Evolutionary conservation across 2,113 vertebrate species (phyloP), one percentile per base, ranked within the genome.

Genomic region (Saguinus midas): DNA sequence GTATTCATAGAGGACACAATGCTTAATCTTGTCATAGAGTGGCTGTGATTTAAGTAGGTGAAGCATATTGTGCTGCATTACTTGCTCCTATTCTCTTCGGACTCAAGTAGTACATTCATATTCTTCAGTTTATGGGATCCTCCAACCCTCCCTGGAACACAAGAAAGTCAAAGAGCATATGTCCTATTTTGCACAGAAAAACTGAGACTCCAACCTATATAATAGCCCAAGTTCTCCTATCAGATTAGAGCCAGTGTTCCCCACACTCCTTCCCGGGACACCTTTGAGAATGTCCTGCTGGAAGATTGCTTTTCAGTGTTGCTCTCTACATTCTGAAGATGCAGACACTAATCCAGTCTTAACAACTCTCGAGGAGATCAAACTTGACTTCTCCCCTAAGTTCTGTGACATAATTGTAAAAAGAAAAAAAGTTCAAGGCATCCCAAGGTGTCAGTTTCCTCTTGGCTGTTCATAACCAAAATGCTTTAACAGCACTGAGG

Each of bases 401-500:
- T 78, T 90, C 25, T 85, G 58, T 87, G 64, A 55, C n/a, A 81
- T 40, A 64, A 81, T 64, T 55, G 87, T 57, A 7, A 25, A 50
- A 64, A 61, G 37, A 12, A n/a, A 21, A 68, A 94, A 50, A 68
- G 21, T 40, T 88, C 43, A 88, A 95, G 68, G 23, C 32, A 88
- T 78, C 86, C 84, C 48, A 58, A 96, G 55, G 61, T 79, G 78
- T 94, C 55, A 85, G 18, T 90, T 95, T 95, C 52, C 72, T 96
- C 61, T 82, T 88, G 52, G 35, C 32, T 87, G 4, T 90, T 96
- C 50, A 91, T 72, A 96, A 88, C 55, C 82, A 61, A 96, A 97
- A 84, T 96, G 43, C 88, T 97, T 91, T 91, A 91, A 93, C 21
- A 97, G 73, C 55, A 82, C 85, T 23, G 8, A 96, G 79, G 85